Evolutionary conservation across 2,113 vertebrate genomes (phyloP), one percentile per base, ranked within the genome.

Genomic region (Psittacula cyanocephala): DNA sequence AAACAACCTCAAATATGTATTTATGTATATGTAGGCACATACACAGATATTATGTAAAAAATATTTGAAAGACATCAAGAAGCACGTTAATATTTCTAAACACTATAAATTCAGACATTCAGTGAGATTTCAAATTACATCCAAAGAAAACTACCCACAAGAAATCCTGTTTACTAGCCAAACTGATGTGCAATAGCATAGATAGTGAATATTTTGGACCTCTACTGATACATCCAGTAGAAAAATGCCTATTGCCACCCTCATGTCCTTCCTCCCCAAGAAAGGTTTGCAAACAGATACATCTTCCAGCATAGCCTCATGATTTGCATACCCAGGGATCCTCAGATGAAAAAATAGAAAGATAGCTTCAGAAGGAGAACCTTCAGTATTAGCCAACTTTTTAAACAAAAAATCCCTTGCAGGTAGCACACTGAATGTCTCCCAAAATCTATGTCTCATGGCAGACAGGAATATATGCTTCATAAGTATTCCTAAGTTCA

Each of bases 161-260:
- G 13, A 88, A 95, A 93, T 84, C 46, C 57, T 55, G n/a, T 47
- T 88, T 72, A 47, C 31, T 11, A 50, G 81, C 49, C 33, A 72
- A 86, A 90, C 17, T 50, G 5, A 31, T 79, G 28, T 47, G 9
- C 17, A 88, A 81, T 81, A 65, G 18, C 41, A 67, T n/a, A 76
- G 27, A 62, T 18, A 78, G 41, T 39, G 17, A 29, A 27, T 13
- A 67, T 85, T 95, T 80, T 53, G 29, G 88, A 69, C 11, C 7
- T 67, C 19, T 88, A 28, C 9, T 71, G 76, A 19, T 8, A 74
- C 15, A 39, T 52, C n/a, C 50, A 64, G 19, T 25, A 90, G 70
- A 60, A 37, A 72, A 76, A 33, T 23, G 28, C 18, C 68, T 93
- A n/a, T 16, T 62, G 39, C 6, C 20, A 81, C 17, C 23, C 2